Evolutionary conservation across 2,113 vertebrate genomes (phyloP), one percentile per base, ranked within the genome.

Genomic region (Leptobrachium leishanense): DNA sequence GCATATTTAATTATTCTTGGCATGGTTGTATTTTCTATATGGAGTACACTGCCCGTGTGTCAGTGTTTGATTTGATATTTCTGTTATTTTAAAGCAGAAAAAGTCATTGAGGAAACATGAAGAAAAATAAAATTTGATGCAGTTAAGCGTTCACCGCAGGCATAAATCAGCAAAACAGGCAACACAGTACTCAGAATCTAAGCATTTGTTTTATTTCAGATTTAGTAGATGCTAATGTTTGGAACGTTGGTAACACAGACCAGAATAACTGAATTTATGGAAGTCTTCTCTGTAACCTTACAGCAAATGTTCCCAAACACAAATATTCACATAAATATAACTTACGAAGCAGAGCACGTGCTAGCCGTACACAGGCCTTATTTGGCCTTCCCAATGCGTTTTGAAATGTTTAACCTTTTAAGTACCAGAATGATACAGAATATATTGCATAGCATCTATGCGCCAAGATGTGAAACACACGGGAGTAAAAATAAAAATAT

Each of bases 251-350:
- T 59, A 59, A 15, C 62, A 64, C 62, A 7, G 20, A 20, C 6
- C 6, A 50, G 11, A 70, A 70, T 50, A 31, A 15, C 15, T 70
- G 7, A 2, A 70, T 46, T 70, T 20, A 70, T 70, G 68, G 66
- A 68, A 43, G 15, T 6, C 10, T 10, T 43, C 31, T 2, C 13
- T 70, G n/a, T 50, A 70, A 70, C 68, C 43, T 50, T 50, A 70
- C 1, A 70, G 31, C 39, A 20, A 70, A n/a, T 50, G 7, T 50
- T 50, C n/a, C 7, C n/a, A 50, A 70, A 70, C 6, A 70, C 41
- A 43, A 31, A 68, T 53, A 70, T 50, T 70, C 46, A 50, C 69
- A 54, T 54, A 72, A 72, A 72, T 68, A 43, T 44, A 68, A 68
- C 50, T 46, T 20, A 70, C 20, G 6, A 68, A 15, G 43, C 42